Percentiles rank a stretch among this genome's conserved stretches.
These are phyloP conservation scores for Dromiciops gliroides DNA, from an alignment of 2,113 vertebrate species.

Conservation along the genomic window DNA sequence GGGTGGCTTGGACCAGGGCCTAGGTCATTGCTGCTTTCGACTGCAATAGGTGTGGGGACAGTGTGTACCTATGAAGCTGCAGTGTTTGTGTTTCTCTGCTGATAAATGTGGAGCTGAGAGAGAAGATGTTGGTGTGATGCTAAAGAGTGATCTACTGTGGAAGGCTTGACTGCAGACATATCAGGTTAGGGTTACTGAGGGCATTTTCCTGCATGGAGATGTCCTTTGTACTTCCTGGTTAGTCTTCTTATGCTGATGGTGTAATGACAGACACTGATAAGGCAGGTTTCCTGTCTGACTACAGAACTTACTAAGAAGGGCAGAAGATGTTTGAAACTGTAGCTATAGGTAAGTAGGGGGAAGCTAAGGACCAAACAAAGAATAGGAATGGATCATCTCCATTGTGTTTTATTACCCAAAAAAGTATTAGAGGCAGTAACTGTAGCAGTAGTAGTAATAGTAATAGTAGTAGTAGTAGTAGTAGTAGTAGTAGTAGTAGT, in stretches of 20 bases:
- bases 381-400: background rate
- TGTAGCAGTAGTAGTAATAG: no score
- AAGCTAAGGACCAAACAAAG: conserved; percentile 41
- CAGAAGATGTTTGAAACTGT: conserved; percentile 34
- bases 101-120: conserved; percentile 76
- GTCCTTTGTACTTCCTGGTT: conserved; percentile 66
- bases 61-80: conserved; percentile 69
- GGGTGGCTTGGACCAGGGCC: conserved; percentile 70
- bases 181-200: conserved; percentile 75
- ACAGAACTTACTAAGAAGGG: conserved; percentile 49
- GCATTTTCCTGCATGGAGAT: conserved; percentile 51
- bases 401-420: conserved; percentile 50
- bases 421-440: background rate
- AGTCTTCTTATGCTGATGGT: conserved; percentile 48
- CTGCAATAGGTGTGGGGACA: conserved; percentile 74
- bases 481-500: no score
- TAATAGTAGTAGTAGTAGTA: no score
- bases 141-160: conserved; percentile 66
- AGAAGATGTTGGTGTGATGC: conserved; percentile 61
- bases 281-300: conserved; percentile 41
- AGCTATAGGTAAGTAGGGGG: conserved; percentile 43
- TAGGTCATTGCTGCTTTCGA: conserved; percentile 61
- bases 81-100: conserved; percentile 72
- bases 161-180: conserved; percentile 68
- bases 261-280: conserved; percentile 57